Evolutionary conservation across 1,140 invertebrate species (phyloP).

Genomic region (Belonocnema kinseyi): DNA sequence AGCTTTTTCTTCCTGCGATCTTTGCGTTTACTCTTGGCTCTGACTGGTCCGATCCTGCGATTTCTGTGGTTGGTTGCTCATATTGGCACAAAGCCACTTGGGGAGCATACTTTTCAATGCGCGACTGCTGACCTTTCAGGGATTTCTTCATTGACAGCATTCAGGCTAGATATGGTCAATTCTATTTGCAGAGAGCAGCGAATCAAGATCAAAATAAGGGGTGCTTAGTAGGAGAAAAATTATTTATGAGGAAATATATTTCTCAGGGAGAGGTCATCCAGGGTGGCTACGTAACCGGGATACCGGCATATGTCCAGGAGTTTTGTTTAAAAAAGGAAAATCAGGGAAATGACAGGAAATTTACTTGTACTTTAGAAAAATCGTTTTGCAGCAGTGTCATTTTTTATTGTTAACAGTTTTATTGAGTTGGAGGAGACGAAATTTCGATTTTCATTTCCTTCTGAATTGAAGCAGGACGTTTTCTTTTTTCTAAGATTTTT

Average conservation of each 20-base stretch:
- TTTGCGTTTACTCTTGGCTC: constrained; percentile 34
- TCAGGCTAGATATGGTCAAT: constrained; percentile 6
- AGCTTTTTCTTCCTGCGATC: constrained; percentile 33
- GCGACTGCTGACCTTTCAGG: constrained; percentile 61
- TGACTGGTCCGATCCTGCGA: constrained; percentile 43
- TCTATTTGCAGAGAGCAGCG: not conserved
- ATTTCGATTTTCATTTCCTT: too few relatives aligned
- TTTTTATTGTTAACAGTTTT: not conserved
- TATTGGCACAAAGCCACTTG: constrained; percentile 55
- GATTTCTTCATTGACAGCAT: constrained; percentile 43
- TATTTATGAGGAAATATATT: constrained; percentile 13
- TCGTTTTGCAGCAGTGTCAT: too few relatives aligned
- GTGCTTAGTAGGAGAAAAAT: constrained; percentile 23
- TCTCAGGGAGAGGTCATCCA: constrained; percentile 5
- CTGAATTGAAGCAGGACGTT: too few relatives aligned
- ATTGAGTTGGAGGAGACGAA: too few relatives aligned
- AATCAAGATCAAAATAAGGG: constrained; percentile 22
- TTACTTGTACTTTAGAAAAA: too few relatives aligned
- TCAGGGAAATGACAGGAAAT: too few relatives aligned
- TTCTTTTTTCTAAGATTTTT: too few relatives aligned
- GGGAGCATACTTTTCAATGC: constrained; percentile 47
- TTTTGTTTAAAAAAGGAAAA: not conserved
- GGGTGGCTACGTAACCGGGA: not conserved
- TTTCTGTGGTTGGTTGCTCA: constrained; percentile 40
- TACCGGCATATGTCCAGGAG: not conserved